A percentile compares a stretch with the other conserved stretches of the same genome.
These are phyloP conservation scores for Cremastinae sp. DNA, from an alignment of 2,888 invertebrate genomes.

Conservation along the genomic window DNA sequence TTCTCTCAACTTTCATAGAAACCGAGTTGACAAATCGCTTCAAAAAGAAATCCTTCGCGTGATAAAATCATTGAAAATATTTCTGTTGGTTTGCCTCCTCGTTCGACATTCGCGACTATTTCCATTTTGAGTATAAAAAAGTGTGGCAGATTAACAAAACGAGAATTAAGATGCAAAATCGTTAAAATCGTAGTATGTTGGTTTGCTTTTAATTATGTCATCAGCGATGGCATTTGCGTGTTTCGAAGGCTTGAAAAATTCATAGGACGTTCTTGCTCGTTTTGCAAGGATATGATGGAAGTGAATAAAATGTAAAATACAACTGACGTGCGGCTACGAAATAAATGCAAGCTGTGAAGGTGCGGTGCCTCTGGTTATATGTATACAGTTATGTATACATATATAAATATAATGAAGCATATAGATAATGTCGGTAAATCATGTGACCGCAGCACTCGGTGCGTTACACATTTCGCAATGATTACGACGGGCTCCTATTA, in stretches of 20 bases:
- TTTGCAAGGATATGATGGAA: not conserved
- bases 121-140: too few relatives aligned
- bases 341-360: conserved; percentile 20
- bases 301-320: conserved; percentile 26
- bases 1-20: not conserved
- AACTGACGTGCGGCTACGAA: conserved; percentile 5
- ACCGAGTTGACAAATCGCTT: not conserved
- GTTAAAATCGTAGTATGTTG: too few relatives aligned
- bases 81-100: too few relatives aligned
- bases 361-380: not conserved
- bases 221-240: too few relatives aligned
- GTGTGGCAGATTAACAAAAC: too few relatives aligned
- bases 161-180: too few relatives aligned
- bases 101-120: too few relatives aligned
- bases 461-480: conserved; percentile 45
- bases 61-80: not conserved
- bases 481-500: conserved; percentile 53
- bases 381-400: not conserved
- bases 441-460: conserved; percentile 52
- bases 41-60: too few relatives aligned
- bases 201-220: too few relatives aligned
- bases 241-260: too few relatives aligned
- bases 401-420: not conserved
- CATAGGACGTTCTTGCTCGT: not conserved
- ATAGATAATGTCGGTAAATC: conserved; percentile 51